These are phyloP conservation scores for Malurus splendens DNA, from an alignment of 2,797 vertebrate genomes.

Conservation along the genomic window DNA sequence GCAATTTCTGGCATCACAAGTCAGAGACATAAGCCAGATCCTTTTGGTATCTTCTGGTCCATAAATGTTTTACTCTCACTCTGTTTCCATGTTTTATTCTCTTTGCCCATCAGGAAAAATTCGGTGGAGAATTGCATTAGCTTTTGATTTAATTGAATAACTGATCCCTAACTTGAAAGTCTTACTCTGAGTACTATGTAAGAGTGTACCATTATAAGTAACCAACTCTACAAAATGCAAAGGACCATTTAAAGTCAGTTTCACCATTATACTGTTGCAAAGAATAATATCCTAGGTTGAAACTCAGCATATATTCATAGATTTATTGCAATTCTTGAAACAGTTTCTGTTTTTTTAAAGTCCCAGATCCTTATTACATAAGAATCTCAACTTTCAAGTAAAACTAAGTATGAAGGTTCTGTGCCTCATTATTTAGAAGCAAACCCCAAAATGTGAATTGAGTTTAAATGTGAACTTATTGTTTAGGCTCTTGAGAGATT, in stretches of 20 bases:
- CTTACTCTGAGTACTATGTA: background rate
- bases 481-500: background rate
- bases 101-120: background rate
- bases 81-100: background rate
- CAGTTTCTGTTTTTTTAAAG: conserved; percentile 9
- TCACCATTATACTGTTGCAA: background rate
- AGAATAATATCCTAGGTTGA: background rate
- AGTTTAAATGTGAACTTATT: background rate
- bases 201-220: background rate
- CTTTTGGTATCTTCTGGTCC: background rate
- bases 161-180: background rate
- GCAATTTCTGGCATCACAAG: background rate
- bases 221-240: background rate
- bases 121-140: background rate
- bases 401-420: background rate
- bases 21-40: background rate
- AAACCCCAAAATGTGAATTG: background rate
- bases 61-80: background rate
- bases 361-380: background rate
- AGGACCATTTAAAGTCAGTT: background rate
- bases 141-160: background rate
- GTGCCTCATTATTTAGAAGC: background rate
- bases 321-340: conserved; percentile 2
- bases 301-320: background rate
- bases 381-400: background rate